phyloP scores from a whole-genome alignment of 2,113 vertebrate species.

The Collichthys lucidus region DNA sequence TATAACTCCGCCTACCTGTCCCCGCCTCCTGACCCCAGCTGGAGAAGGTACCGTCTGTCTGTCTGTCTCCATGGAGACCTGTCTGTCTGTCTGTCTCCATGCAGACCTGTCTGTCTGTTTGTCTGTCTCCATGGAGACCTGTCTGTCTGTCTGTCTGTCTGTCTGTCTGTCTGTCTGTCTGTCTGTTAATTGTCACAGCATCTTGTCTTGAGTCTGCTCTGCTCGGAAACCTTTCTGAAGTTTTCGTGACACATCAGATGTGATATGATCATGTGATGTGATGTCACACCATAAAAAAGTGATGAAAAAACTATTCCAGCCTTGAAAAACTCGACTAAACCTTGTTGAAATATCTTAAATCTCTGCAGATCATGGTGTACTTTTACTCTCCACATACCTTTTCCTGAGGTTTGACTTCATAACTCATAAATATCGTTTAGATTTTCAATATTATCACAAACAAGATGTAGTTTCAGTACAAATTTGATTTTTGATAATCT shows the following conservation, averaged over 20 bases:
- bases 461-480: too few species aligned
- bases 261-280: too few species aligned
- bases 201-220: slow-evolving; percentile 10
- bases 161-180: slow-evolving; percentile 3
- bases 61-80: slow-evolving; percentile 24
- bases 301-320: too few species aligned
- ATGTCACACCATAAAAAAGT: too few species aligned
- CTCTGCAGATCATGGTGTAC: background rate
- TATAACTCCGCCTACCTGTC: slow-evolving; percentile 91
- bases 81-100: slow-evolving; percentile 40
- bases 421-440: too few species aligned
- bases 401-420: too few species aligned
- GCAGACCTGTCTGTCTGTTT: slow-evolving; percentile 3
- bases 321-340: too few species aligned
- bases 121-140: slow-evolving; percentile 42
- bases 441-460: too few species aligned
- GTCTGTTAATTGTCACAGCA: slow-evolving; percentile 38
- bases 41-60: slow-evolving; percentile 89
- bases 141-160: background rate
- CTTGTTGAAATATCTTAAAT: background rate
- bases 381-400: background rate
- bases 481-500: too few species aligned
- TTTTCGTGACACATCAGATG: slow-evolving; percentile 19
- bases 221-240: slow-evolving; percentile 27
- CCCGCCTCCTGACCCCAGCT: slow-evolving; percentile 90